phyloP scores from a whole-genome alignment of 2,113 vertebrate species.

The Monarcha castaneiventris region DNA sequence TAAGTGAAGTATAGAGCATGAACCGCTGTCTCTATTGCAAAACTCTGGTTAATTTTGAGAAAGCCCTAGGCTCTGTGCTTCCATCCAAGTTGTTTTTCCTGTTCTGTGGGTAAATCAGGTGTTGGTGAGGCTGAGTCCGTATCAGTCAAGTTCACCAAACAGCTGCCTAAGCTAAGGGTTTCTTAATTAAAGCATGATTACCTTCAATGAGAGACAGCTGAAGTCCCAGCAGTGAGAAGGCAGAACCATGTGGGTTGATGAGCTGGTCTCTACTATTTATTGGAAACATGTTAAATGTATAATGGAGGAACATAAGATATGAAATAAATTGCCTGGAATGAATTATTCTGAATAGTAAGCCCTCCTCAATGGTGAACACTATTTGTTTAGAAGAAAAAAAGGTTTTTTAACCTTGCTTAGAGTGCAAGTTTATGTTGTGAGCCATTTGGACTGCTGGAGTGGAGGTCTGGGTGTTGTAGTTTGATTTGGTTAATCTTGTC shows the following conservation, averaged over 20 bases:
- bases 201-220: background rate
- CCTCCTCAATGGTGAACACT: background rate
- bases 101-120: background rate
- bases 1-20: background rate
- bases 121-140: background rate
- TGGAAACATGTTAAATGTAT: background rate
- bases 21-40: background rate
- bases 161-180: background rate
- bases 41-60: background rate
- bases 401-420: background rate
- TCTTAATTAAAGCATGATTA: background rate
- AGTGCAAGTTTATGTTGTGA: background rate
- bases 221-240: background rate
- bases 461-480: background rate
- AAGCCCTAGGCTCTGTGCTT: background rate
- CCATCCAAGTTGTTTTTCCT: background rate
- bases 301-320: background rate
- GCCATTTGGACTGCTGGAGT: background rate
- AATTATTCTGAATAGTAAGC: background rate
- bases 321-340: background rate
- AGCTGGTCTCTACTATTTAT: background rate
- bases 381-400: background rate
- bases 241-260: background rate
- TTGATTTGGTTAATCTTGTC: background rate
- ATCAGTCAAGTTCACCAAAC: background rate